Evolutionary conservation across 2,113 vertebrate genomes (phyloP).

Genomic region (Mesitornis unicolor): DNA sequence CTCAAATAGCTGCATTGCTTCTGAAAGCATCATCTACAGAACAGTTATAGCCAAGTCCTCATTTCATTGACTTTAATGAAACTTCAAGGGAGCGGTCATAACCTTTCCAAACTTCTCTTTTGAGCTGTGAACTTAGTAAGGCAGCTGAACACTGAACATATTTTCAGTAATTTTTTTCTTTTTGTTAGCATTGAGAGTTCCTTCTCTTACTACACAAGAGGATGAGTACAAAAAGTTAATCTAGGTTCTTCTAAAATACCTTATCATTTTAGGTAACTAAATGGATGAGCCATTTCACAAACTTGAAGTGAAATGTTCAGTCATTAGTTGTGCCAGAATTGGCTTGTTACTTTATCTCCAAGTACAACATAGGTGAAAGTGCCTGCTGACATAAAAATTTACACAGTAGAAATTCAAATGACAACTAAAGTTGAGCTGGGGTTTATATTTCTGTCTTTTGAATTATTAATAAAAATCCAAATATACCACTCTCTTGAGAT

Average conservation of each 20-base stretch:
- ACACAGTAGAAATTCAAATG: not conserved
- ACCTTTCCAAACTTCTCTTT: not conserved
- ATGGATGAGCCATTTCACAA: not conserved
- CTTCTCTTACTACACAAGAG: not conserved
- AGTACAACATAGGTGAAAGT: not conserved
- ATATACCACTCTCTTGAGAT: not conserved
- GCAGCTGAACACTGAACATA: not conserved
- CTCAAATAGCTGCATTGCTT: not conserved
- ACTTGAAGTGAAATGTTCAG: not conserved
- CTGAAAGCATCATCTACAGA: not conserved
- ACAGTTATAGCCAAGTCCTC: not conserved
- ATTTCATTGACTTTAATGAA: not conserved
- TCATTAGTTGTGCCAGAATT: not conserved
- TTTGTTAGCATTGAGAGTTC: not conserved
- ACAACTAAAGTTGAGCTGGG: not conserved
- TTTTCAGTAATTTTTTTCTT: not conserved
- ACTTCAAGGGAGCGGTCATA: not conserved
- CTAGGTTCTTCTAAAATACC: accelerated
- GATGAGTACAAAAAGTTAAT: not conserved
- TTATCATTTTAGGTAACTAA: not conserved
- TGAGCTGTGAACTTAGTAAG: not conserved
- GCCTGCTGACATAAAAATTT: accelerated
- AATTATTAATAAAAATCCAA: not conserved
- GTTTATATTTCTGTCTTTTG: not conserved
- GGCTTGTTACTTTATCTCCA: not conserved